A percentile compares a stretch with the other conserved stretches of the same genome.
phyloP scores from a whole-genome alignment of 92 coral and sea anemone species.

The Montipora capitata region DNA sequence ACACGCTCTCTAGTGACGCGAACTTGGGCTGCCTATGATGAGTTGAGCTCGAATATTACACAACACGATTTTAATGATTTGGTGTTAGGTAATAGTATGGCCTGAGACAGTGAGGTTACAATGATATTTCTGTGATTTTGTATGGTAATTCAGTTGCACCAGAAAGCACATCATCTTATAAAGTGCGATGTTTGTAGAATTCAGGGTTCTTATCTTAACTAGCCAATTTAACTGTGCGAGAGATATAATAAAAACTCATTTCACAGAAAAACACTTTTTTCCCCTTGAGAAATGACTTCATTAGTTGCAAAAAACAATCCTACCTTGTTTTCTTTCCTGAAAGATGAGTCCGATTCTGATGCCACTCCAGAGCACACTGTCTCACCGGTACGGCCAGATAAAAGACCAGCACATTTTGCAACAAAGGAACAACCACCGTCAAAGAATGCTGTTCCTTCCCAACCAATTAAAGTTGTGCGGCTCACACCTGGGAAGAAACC shows the following conservation, averaged over 20 bases:
- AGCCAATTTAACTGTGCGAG: not conserved
- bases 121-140: no score
- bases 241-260: not conserved
- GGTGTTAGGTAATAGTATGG: no score
- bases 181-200: no score
- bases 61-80: no score
- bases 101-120: no score
- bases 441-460: conserved; percentile 62
- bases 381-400: conserved; percentile 16
- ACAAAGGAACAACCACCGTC: conserved; percentile 42
- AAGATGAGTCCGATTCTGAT: conserved; percentile 9
- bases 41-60: no score
- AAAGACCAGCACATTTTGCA: conserved; percentile 28
- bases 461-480: not conserved
- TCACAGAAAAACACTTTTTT: not conserved
- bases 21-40: no score
- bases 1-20: no score
- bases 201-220: no score
- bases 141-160: no score
- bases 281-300: no score
- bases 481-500: conserved; percentile 33
- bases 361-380: not conserved
- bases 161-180: no score
- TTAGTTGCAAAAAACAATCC: not conserved
- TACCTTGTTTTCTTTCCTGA: not conserved